A percentile compares a stretch with the other conserved stretches of the same genome.
Conservation (phyloP, 2,797 vertebrate genomes). For the Macropus fuliginosus region DNA sequence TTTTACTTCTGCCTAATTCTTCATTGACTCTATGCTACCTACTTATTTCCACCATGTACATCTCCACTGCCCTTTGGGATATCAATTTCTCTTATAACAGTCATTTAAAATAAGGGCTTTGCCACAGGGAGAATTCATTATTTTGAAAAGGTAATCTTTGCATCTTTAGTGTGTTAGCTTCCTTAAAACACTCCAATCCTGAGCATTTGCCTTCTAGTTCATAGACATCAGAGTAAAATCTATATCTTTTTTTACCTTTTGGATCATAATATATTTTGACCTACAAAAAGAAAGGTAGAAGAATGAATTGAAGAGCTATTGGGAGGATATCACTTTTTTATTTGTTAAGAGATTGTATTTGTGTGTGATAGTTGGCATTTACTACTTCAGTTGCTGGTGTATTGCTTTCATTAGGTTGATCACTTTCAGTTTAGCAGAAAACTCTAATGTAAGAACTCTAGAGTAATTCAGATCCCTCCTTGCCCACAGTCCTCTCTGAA, state of each 20-base stretch:
- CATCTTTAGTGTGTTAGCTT: background rate
- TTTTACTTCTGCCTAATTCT: background rate
- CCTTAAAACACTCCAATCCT: background rate
- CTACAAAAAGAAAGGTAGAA: background rate
- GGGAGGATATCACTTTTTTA: background rate
- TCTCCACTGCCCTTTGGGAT: background rate
- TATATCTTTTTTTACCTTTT: background rate
- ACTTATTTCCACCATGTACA: background rate
- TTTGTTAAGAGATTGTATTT: background rate
- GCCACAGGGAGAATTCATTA: background rate
- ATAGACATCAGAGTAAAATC: background rate
- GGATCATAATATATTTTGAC: background rate
- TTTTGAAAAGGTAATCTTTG: background rate
- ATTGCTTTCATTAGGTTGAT: constrained; percentile 73
- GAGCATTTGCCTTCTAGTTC: background rate
- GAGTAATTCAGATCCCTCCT: constrained; percentile 60
- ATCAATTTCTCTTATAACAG: background rate
- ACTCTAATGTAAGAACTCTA: constrained; percentile 43
- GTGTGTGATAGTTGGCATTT: constrained; percentile 40
- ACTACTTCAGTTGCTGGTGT: constrained; percentile 39
- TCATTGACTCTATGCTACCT: background rate
- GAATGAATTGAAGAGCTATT: background rate
- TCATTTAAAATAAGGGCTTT: background rate
- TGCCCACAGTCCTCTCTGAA: constrained; percentile 62
- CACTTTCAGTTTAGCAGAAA: constrained; percentile 70